Conservation (phyloP, 2,797 vertebrate species). For the Brachyrhaphis roseni region DNA sequence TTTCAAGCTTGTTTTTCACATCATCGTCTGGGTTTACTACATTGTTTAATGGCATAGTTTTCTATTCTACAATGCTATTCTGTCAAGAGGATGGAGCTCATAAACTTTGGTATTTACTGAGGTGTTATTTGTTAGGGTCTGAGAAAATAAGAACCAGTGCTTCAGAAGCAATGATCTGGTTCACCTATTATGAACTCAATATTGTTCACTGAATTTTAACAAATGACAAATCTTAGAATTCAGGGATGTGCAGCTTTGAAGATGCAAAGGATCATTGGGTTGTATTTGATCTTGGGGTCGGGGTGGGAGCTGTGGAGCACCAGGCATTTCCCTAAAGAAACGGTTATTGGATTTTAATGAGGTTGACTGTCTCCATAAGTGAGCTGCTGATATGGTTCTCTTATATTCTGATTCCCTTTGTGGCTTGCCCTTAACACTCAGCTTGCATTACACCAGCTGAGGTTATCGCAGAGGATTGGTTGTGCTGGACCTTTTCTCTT, state of each 20-base stretch:
- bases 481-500: constrained; percentile 35
- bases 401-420: constrained; percentile 45
- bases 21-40: neutral
- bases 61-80: neutral
- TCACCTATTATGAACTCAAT: neutral
- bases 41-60: neutral
- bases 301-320: constrained; percentile 28
- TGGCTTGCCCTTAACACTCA: constrained; percentile 31
- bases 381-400: constrained; percentile 45
- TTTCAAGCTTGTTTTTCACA: neutral
- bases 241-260: constrained; percentile 25
- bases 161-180: neutral
- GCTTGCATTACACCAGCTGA: constrained; percentile 33
- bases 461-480: constrained; percentile 37
- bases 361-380: constrained; percentile 55
- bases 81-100: neutral
- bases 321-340: constrained; percentile 53
- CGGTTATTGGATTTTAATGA: constrained; percentile 78
- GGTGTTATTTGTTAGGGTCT: neutral
- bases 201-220: constrained; percentile 20
- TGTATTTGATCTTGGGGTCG: constrained; percentile 65
- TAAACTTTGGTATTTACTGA: neutral
- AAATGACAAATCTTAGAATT: constrained; percentile 23
- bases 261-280: constrained; percentile 47
- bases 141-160: neutral